Evolutionary conservation across 2,888 invertebrate genomes (phyloP).

Genomic region (Sminthurides aquaticus): DNA sequence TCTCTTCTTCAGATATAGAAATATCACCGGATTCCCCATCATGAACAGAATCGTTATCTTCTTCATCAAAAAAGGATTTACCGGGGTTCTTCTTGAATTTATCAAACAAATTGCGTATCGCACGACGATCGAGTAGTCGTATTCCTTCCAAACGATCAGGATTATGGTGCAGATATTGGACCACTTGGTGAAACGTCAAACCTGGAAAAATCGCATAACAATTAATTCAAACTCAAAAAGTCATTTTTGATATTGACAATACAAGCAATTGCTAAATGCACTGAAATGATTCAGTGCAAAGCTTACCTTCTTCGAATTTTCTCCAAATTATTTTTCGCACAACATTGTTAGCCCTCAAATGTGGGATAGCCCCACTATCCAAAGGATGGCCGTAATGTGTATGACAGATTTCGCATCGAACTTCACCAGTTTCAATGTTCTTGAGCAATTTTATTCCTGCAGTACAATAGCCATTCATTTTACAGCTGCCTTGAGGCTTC

Average conservation of each 20-base stretch:
- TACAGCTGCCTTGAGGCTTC: conserved; percentile 43
- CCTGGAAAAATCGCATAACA: conserved; percentile 23
- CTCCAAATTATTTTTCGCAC: conserved; percentile 33
- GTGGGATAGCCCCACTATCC: conserved; percentile 38
- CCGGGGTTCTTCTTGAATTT: conserved; percentile 28
- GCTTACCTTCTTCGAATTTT: conserved; percentile 39
- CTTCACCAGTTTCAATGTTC: conserved; percentile 30
- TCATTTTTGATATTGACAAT: background rate
- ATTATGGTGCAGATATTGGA: conserved; percentile 41
- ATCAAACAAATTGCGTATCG: conserved; percentile 41
- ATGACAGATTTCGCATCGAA: conserved; percentile 39
- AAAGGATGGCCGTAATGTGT: conserved; percentile 41
- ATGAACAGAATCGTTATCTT: background rate
- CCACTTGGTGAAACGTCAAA: conserved; percentile 34
- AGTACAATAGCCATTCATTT: conserved; percentile 42
- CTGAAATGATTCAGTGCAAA: background rate
- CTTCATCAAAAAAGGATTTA: conserved; percentile 13
- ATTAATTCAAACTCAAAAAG: background rate
- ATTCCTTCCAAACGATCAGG: conserved; percentile 39
- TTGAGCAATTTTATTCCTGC: conserved; percentile 41
- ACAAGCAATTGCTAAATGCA: background rate
- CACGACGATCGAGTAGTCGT: conserved; percentile 37
- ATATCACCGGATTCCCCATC: background rate
- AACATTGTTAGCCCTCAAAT: conserved; percentile 36
- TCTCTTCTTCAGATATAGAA: background rate